Base-by-base conservation (phyloP, 2,888 invertebrate genomes). In the Imbricaverruca yamaguchii region DNA sequence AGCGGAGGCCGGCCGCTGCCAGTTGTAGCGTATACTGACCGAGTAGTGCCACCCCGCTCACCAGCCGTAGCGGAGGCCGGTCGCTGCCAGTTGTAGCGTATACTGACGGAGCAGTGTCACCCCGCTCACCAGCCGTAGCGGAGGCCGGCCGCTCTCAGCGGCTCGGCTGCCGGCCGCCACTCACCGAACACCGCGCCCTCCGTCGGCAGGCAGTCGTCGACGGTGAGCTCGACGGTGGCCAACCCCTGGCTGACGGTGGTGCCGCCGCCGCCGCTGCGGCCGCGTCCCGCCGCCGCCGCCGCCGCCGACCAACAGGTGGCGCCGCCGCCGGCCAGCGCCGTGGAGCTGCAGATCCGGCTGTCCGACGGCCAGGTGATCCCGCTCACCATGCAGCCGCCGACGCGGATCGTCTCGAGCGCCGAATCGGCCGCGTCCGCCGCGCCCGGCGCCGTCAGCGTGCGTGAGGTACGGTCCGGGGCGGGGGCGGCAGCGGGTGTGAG, bases 281-380 rank as follows among this genome's bases (percentile, higher is more conserved):
- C 53, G 21, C 69, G 69, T 15, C 69, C 55, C 25, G 13, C 69
- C 15, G 15, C 10, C 15, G 39, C 69, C 39, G 0, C 69, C 69
- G 69, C 39, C 69, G 53, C 69, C 69, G 1, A 4, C 39, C 39
- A 39, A 4, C 39, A 39, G 39, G 39, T 39, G 4, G 39, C 4
- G 18, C 69, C 53, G 69, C 21, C 18, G 53, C 11, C 74, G 21
- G 12, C 59, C 59, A 55, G 55, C 18, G 74, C 74, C 18, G 74
- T 74, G 53, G 53, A 74, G 74, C 55, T 74, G 53, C 74, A 74
- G 74, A 53, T 74, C 53, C 53, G 55, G 21, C 74, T 74, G 74
- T 53, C 74, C 15, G 55, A 74, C 53, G 74, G 74, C 8, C 74
- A 74, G 74, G 74, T 74, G 74, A 74, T 74, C 55, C 74, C 74